A percentile compares a stretch with the other conserved stretches of the same genome.
Conservation (phyloP, 1,140 invertebrate species). For the Stegodyphus dumicola region DNA sequence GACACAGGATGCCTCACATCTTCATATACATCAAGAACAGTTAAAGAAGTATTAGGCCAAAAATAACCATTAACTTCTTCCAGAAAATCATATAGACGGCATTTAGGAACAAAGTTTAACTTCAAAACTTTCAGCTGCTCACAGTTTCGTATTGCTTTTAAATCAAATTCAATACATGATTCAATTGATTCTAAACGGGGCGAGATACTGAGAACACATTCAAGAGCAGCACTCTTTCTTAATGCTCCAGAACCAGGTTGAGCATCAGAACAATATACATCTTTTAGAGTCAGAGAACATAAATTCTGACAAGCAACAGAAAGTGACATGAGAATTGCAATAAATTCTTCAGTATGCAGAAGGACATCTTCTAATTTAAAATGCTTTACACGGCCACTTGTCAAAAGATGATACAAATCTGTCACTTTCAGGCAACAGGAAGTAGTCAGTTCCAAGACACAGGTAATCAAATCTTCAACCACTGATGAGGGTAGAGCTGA, state of each 20-base stretch:
- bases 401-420: slow-evolving; percentile 31
- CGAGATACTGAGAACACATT: slow-evolving; percentile 8
- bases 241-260: neutral
- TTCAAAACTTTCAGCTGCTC: slow-evolving; percentile 9
- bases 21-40: slow-evolving; percentile 17
- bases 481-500: neutral
- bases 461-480: slow-evolving; percentile 10
- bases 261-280: slow-evolving; percentile 3
- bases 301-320: slow-evolving; percentile 23
- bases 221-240: slow-evolving; percentile 14
- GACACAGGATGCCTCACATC: slow-evolving; percentile 10
- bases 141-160: slow-evolving; percentile 17
- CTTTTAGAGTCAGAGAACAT: neutral
- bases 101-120: slow-evolving; percentile 17
- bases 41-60: slow-evolving; percentile 18
- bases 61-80: slow-evolving; percentile 18
- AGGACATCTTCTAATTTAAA: slow-evolving; percentile 37
- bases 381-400: slow-evolving; percentile 28
- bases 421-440: slow-evolving; percentile 1
- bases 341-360: slow-evolving; percentile 11
- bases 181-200: slow-evolving; percentile 13
- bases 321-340: slow-evolving; percentile 34
- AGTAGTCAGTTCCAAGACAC: neutral
- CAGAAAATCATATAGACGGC: slow-evolving; percentile 7
- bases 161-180: slow-evolving; percentile 31